These are phyloP conservation scores for Ichneumoninae sp. DNA, from an alignment of 2,888 invertebrate species.

Conservation along the genomic window DNA sequence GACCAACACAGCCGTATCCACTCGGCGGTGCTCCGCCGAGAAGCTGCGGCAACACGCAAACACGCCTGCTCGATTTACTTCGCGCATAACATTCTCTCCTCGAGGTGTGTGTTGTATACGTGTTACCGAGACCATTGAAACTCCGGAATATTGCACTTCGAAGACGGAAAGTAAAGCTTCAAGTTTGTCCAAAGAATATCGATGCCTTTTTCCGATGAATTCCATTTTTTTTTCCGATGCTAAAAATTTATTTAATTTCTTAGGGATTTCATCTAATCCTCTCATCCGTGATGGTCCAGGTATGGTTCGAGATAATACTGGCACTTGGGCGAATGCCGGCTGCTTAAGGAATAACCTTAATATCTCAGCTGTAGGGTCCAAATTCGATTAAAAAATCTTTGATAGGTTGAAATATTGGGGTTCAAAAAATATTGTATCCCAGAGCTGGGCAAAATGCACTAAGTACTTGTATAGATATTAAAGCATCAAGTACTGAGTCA, in stretches of 20 bases:
- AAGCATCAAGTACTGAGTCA: too few species aligned
- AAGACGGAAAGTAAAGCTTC: constrained; percentile 46
- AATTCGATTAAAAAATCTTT: background rate
- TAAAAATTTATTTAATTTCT: background rate
- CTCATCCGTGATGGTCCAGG: too few species aligned
- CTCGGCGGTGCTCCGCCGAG: constrained; percentile 40
- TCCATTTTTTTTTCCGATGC: constrained; percentile 4
- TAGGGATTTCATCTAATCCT: background rate
- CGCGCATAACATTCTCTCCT: constrained; percentile 70
- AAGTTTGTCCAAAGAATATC: constrained; percentile 8
- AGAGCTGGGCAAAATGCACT: too few species aligned
- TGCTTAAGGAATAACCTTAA: background rate
- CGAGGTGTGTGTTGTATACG: constrained; percentile 64
- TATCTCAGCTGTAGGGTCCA: background rate
- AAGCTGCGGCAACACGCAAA: constrained; percentile 32
- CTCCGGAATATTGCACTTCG: constrained; percentile 36
- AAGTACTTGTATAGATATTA: too few species aligned
- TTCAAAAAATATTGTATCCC: background rate
- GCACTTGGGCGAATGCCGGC: too few species aligned
- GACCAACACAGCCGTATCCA: constrained; percentile 63
- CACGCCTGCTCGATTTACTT: constrained; percentile 49
- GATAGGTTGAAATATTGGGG: background rate
- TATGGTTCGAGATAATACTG: too few species aligned
- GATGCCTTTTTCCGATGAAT: constrained; percentile 9
- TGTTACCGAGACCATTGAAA: constrained; percentile 33